A percentile compares a stretch with the other conserved stretches of the same genome.
phyloP scores from a whole-genome alignment of 2,113 vertebrate species.

The Paracanthobrama guichenoti region DNA sequence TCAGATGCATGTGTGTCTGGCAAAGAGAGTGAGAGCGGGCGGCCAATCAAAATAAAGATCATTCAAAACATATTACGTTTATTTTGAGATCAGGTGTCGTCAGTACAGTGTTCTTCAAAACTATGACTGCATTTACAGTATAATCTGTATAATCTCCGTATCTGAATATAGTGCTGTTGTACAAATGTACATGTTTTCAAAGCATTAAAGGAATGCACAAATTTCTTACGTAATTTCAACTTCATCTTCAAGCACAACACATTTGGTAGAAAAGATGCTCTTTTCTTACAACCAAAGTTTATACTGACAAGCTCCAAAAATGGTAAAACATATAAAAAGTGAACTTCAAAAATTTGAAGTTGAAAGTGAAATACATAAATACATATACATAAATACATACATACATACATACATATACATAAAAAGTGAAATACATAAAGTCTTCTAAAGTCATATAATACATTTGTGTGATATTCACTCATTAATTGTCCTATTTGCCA shows the following conservation, averaged over 20 bases:
- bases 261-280: too few species aligned
- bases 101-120: not conserved
- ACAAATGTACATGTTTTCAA: not conserved
- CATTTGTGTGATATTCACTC: not conserved
- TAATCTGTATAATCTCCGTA: not conserved
- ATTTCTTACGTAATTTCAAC: not conserved
- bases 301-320: too few species aligned
- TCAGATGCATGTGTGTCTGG: conserved; percentile 45
- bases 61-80: conserved; percentile 49
- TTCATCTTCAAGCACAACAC: not conserved
- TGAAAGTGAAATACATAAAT: too few species aligned
- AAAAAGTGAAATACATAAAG: not conserved
- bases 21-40: conserved; percentile 48
- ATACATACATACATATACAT: too few species aligned
- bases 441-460: not conserved
- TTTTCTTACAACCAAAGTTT: too few species aligned
- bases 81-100: conserved; percentile 42
- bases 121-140: not conserved
- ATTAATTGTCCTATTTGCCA: not conserved
- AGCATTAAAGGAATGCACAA: not conserved
- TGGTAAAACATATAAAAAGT: too few species aligned
- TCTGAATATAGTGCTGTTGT: not conserved
- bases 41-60: conserved; percentile 19
- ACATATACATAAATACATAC: too few species aligned
- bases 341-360: too few species aligned